phyloP scores from a whole-genome alignment of 2,888 invertebrate species.

The Troides oblongomaculatus region DNA sequence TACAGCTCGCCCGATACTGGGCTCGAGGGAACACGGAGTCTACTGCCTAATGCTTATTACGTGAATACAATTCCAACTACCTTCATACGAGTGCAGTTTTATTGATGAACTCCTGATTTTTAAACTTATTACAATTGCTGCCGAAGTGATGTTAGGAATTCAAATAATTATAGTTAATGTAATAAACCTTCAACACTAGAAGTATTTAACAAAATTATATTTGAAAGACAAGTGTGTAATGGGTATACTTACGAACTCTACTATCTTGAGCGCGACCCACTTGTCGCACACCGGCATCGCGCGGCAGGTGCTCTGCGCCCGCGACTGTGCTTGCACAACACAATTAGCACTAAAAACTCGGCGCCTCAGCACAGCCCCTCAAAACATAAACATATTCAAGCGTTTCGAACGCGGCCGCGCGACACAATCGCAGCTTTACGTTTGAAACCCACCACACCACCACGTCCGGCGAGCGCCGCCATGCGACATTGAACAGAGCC shows the following conservation, averaged over 20 bases:
- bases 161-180: not conserved
- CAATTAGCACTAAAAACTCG: constrained; percentile 29
- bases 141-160: no score
- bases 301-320: constrained; percentile 35
- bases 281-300: constrained; percentile 75
- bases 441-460: constrained; percentile 49
- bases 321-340: constrained; percentile 37
- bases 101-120: no score
- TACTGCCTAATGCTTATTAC: no score
- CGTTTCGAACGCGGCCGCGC: constrained; percentile 51
- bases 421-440: constrained; percentile 54
- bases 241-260: constrained; percentile 71
- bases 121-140: no score
- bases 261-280: constrained; percentile 78
- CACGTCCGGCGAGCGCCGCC: constrained; percentile 50
- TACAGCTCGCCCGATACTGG: no score
- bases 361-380: constrained; percentile 26
- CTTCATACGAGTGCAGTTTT: no score
- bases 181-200: not conserved
- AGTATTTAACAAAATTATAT: not conserved
- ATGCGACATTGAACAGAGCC: constrained; percentile 60
- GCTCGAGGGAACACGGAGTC: no score
- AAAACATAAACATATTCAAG: constrained; percentile 26
- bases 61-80: no score
- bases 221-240: not conserved